Evolutionary conservation across 2,797 vertebrate genomes (phyloP).

Genomic region (Micropoecilia bifurca): DNA sequence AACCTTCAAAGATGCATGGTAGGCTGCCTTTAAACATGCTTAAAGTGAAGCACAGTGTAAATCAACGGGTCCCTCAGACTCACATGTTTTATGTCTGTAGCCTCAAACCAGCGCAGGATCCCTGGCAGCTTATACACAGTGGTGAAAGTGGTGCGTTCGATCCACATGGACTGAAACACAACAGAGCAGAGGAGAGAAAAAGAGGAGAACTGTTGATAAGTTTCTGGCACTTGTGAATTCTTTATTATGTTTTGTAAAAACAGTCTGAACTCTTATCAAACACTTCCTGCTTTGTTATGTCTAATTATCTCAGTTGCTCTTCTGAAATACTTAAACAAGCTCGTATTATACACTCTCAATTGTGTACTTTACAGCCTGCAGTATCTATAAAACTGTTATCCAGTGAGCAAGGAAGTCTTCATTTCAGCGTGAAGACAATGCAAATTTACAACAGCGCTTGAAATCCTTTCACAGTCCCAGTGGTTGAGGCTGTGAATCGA

Average conservation of each 20-base stretch:
- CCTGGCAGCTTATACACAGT: slow-evolving; percentile 95
- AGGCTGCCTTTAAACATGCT: too few relatives aligned
- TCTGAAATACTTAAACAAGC: slow-evolving; percentile 14
- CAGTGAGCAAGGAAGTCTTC: background rate
- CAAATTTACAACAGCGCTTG: background rate
- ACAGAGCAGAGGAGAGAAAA: background rate
- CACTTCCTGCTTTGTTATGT: background rate
- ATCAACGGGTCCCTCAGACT: slow-evolving; percentile 12
- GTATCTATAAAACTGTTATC: background rate
- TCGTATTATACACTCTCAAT: background rate
- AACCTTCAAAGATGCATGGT: too few relatives aligned
- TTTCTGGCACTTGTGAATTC: slow-evolving; percentile 10
- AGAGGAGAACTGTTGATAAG: background rate
- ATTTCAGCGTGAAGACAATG: slow-evolving; percentile 21
- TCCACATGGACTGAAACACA: slow-evolving; percentile 93
- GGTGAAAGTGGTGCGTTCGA: slow-evolving; percentile 94
- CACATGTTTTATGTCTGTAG: slow-evolving; percentile 82
- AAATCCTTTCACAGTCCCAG: slow-evolving; percentile 12
- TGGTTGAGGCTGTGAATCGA: slow-evolving; percentile 12
- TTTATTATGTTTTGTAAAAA: background rate
- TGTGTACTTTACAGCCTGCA: background rate
- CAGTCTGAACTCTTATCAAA: background rate
- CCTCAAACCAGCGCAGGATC: slow-evolving; percentile 98
- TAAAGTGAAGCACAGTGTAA: slow-evolving; percentile 10
- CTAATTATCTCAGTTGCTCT: slow-evolving; percentile 18